These are phyloP conservation scores for Isichthys henryi DNA, from an alignment of 2,113 vertebrate species.

Conservation along the genomic window DNA sequence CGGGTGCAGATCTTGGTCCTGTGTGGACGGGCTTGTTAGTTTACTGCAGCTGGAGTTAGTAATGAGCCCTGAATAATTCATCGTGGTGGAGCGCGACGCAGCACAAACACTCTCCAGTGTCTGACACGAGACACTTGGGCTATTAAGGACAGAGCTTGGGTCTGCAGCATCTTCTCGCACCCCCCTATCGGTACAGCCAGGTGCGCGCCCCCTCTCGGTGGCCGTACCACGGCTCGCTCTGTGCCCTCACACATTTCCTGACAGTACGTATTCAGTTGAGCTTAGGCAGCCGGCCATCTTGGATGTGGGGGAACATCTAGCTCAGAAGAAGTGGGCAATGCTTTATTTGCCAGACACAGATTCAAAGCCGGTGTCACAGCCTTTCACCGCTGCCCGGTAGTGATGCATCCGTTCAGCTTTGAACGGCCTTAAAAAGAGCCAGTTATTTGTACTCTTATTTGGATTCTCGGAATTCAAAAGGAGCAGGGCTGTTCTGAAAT, in stretches of 20 bases:
- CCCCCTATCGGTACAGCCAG: conserved; percentile 31
- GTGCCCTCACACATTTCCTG: not conserved
- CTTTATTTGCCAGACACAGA: not conserved
- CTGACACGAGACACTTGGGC: conserved; percentile 5
- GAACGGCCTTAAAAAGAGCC: not conserved
- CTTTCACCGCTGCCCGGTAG: not conserved
- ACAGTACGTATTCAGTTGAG: not conserved
- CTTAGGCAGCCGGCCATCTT: not conserved
- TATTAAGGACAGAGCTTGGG: conserved; percentile 14
- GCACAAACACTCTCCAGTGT: conserved; percentile 17
- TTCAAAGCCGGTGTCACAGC: not conserved
- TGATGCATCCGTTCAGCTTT: not conserved
- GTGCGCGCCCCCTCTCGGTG: conserved; percentile 34
- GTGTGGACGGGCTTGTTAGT: conserved; percentile 30
- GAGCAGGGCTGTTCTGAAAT: conserved; percentile 13
- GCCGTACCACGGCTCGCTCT: conserved; percentile 1
- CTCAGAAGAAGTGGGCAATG: not conserved
- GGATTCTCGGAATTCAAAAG: not conserved
- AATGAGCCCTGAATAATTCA: conserved; percentile 42
- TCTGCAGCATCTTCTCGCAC: not conserved
- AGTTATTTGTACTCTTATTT: not conserved
- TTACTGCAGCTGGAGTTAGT: conserved; percentile 41
- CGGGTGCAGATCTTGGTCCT: conserved; percentile 8
- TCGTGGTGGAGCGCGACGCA: conserved; percentile 24
- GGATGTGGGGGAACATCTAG: not conserved